phyloP scores from a whole-genome alignment of 2,888 invertebrate genomes.

The Dioctria rufipes region DNA sequence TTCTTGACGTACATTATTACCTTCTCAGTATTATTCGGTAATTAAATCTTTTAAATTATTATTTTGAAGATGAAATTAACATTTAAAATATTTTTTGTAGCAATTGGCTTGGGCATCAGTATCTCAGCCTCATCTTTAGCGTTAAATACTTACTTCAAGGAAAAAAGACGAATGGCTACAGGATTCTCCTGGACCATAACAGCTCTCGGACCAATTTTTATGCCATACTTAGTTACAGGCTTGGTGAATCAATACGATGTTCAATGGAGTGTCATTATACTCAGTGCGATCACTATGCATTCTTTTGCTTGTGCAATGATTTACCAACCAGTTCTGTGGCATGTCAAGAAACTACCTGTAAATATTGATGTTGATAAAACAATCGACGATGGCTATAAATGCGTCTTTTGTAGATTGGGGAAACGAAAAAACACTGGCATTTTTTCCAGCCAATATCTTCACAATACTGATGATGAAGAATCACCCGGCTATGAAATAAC shows the following conservation, averaged over 20 bases:
- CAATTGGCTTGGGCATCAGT: slow-evolving; percentile 76
- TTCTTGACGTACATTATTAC: slow-evolving; percentile 77
- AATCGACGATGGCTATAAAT: background rate
- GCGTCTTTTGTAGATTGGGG: slow-evolving; percentile 3
- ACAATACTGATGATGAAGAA: slow-evolving; percentile 75
- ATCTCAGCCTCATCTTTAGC: slow-evolving; percentile 81
- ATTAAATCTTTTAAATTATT: slow-evolving; percentile 58
- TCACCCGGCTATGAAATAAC: slow-evolving; percentile 78
- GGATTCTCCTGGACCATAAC: slow-evolving; percentile 82
- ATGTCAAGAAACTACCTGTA: slow-evolving; percentile 73
- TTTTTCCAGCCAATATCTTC: slow-evolving; percentile 68
- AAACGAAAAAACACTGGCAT: slow-evolving; percentile 65
- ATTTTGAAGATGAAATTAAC: background rate
- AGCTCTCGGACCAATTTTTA: slow-evolving; percentile 80
- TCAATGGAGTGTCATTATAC: slow-evolving; percentile 78
- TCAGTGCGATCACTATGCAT: slow-evolving; percentile 79
- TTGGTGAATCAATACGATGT: slow-evolving; percentile 77
- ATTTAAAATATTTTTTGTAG: slow-evolving; percentile 9
- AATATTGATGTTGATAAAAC: slow-evolving; percentile 71
- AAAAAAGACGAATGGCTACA: slow-evolving; percentile 79
- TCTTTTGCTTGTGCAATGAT: slow-evolving; percentile 78
- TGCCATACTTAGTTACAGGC: slow-evolving; percentile 80
- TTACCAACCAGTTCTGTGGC: slow-evolving; percentile 84
- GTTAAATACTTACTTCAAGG: slow-evolving; percentile 82
- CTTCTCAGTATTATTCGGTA: slow-evolving; percentile 81